phyloP scores from a whole-genome alignment of 2,113 vertebrate species.

The Gambusia holbrooki region DNA sequence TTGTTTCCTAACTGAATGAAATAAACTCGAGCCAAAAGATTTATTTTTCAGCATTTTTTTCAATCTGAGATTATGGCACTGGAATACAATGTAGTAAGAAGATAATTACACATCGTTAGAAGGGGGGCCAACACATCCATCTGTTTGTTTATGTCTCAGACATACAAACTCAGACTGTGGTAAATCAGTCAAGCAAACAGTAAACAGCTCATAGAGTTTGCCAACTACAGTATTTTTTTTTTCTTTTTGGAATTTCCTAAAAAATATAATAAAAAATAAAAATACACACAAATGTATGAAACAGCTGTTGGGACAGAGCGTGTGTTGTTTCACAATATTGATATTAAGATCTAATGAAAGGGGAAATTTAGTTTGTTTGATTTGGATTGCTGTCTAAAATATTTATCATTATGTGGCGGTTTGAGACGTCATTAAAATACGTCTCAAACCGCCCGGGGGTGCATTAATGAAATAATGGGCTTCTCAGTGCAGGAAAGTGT shows the following conservation, averaged over 20 bases:
- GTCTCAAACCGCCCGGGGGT: slow-evolving; percentile 39
- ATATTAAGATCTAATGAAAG: background rate
- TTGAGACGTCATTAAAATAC: slow-evolving; percentile 50
- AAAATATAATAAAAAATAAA: no score
- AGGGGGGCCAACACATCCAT: no score
- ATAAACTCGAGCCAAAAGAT: no score
- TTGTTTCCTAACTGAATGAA: no score
- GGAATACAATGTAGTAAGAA: background rate
- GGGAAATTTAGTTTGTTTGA: slow-evolving; percentile 19
- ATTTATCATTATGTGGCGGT: slow-evolving; percentile 9
- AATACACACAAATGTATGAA: no score
- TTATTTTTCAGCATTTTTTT: no score
- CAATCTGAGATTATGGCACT: no score
- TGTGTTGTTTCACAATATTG: background rate
- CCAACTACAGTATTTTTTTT: no score
- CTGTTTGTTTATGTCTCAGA: background rate
- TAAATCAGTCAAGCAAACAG: background rate
- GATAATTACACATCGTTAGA: background rate
- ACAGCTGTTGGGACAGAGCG: background rate
- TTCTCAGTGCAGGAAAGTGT: slow-evolving; percentile 58
- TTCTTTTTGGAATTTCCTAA: no score
- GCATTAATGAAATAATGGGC: slow-evolving; percentile 63
- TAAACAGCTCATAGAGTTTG: background rate
- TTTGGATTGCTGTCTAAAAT: slow-evolving; percentile 30
- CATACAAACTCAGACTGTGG: background rate